Percentiles rank a stretch among this genome's conserved stretches.
Conservation (phyloP, 2,888 invertebrate species). For the Amphimallon solstitiale region DNA sequence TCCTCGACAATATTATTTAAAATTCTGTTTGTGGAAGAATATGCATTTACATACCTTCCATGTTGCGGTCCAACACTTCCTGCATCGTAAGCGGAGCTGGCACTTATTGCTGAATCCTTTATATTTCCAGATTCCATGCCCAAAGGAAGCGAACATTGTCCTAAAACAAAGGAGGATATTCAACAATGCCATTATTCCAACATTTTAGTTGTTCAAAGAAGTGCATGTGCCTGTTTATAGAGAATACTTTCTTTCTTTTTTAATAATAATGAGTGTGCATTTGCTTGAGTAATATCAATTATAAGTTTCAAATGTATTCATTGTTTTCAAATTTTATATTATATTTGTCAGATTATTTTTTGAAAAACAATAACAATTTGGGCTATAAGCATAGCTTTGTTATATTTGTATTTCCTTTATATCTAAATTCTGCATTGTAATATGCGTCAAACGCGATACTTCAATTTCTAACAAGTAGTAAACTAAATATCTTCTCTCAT, state of each 20-base stretch:
- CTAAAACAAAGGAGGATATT: constrained; percentile 64
- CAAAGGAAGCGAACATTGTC: constrained; percentile 75
- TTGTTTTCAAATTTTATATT: no score
- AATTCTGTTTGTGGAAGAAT: background rate
- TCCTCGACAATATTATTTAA: no score
- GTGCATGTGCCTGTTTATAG: constrained; percentile 9
- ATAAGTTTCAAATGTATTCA: background rate
- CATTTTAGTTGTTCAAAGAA: background rate
- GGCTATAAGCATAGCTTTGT: no score
- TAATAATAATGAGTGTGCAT: background rate
- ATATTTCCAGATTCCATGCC: constrained; percentile 86
- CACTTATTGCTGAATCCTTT: constrained; percentile 80
- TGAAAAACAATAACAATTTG: no score
- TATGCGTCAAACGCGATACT: no score
- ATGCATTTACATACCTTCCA: constrained; percentile 76
- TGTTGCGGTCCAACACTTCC: constrained; percentile 84
- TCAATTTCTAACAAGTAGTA: no score
- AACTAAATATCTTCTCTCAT: no score
- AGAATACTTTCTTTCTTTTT: no score
- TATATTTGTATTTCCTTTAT: no score
- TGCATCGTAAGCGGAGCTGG: constrained; percentile 84
- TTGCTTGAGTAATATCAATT: background rate
- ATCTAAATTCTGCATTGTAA: no score
- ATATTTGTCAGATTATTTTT: no score
- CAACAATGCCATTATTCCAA: constrained; percentile 26